Conservation (phyloP, 2,888 invertebrate genomes). For the Nemotelus nigrinus region DNA sequence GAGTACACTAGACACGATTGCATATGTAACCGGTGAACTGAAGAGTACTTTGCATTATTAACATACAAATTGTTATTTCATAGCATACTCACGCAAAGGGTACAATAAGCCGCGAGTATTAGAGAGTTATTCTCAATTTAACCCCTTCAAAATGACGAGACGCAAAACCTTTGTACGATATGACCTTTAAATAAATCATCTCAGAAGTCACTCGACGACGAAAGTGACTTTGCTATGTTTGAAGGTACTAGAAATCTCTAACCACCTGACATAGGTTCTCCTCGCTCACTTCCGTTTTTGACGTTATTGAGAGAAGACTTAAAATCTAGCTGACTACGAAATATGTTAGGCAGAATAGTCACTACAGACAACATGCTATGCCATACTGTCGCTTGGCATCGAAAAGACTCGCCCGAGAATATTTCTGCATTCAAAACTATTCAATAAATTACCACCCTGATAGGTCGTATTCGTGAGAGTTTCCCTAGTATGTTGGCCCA, state of each 20-base stretch:
- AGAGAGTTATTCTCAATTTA: neutral
- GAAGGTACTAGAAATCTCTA: neutral
- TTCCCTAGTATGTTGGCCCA: slow-evolving; percentile 18
- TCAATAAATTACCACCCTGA: slow-evolving; percentile 30
- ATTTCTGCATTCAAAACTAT: slow-evolving; percentile 26
- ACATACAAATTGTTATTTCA: slow-evolving; percentile 36
- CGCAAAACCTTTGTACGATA: slow-evolving; percentile 9
- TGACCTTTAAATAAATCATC: slow-evolving; percentile 40
- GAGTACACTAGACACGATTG: slow-evolving; percentile 11
- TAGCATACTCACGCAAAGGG: neutral
- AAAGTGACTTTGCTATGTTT: neutral
- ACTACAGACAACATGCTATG: no score
- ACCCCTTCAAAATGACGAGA: slow-evolving; percentile 26
- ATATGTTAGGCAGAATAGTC: neutral
- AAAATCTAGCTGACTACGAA: slow-evolving; percentile 29
- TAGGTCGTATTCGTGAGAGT: slow-evolving; percentile 1
- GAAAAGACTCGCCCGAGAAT: neutral
- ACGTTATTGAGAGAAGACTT: slow-evolving; percentile 15
- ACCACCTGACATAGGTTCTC: neutral
- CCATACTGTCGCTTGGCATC: no score
- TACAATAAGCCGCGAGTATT: slow-evolving; percentile 28
- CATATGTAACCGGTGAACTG: neutral
- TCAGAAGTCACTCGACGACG: neutral
- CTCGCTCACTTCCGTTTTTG: neutral
- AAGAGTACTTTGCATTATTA: slow-evolving; percentile 25